phyloP scores from a whole-genome alignment of 2,888 invertebrate genomes.

The Azorinus chamasolen region DNA sequence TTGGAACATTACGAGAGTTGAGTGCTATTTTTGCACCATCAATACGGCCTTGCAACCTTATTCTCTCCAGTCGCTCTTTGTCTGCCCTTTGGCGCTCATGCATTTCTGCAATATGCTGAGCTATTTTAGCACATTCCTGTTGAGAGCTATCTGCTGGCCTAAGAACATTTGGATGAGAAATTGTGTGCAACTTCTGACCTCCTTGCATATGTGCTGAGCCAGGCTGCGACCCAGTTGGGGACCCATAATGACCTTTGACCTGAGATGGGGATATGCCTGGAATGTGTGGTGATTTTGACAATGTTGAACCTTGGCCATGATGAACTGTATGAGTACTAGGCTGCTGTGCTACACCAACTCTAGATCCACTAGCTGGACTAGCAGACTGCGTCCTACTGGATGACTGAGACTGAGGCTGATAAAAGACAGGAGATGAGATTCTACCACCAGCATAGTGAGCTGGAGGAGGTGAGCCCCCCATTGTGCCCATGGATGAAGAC shows the following conservation, averaged over 20 bases:
- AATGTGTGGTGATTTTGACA: too few species aligned
- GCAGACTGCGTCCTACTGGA: not conserved
- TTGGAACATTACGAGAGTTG: conserved; percentile 52
- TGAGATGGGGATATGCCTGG: not conserved
- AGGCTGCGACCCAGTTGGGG: conserved; percentile 1
- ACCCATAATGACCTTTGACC: conserved; percentile 4
- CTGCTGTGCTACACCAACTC: not conserved
- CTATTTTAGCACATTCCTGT: conserved; percentile 65
- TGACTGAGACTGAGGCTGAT: not conserved
- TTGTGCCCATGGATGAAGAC: too few species aligned
- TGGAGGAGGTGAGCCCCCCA: too few species aligned
- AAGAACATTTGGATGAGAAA: conserved; percentile 27
- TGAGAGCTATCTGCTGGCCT: conserved; percentile 48
- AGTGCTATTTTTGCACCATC: conserved; percentile 42
- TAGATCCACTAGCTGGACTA: not conserved
- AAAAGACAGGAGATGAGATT: too few species aligned
- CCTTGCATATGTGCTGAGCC: not conserved
- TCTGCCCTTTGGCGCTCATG: conserved; percentile 52
- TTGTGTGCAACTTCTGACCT: not conserved
- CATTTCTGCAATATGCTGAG: conserved; percentile 64
- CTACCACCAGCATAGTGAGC: too few species aligned
- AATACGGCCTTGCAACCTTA: conserved; percentile 24
- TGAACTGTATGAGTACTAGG: not conserved
- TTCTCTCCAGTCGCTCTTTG: conserved; percentile 34
- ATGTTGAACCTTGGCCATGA: not conserved